These are phyloP conservation scores for Yponomeuta cagnagella DNA, from an alignment of 2,888 invertebrate genomes.

Conservation along the genomic window DNA sequence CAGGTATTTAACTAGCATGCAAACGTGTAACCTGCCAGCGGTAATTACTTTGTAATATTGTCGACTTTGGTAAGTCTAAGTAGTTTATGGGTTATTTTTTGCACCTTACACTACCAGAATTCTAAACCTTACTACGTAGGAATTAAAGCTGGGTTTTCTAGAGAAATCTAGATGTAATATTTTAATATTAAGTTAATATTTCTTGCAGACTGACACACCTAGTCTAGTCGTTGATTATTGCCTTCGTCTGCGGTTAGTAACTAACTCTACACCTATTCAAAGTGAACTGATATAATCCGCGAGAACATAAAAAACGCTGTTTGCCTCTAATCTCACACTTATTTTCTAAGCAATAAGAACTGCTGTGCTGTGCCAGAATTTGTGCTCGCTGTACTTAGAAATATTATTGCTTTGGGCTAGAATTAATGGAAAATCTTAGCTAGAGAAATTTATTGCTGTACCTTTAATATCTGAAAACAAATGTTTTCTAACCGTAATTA, in stretches of 20 bases:
- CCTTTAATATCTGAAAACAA: too few relatives aligned
- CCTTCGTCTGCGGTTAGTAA: neutral
- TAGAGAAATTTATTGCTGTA: too few relatives aligned
- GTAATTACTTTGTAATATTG: too few relatives aligned
- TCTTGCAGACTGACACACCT: slow-evolving; percentile 21
- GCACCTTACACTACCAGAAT: neutral
- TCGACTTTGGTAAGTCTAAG: neutral
- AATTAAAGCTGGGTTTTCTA: neutral
- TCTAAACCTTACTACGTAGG: neutral
- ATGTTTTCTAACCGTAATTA: neutral
- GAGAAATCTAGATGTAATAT: neutral
- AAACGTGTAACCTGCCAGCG: neutral
- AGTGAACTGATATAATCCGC: too few relatives aligned
- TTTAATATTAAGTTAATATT: too few relatives aligned
- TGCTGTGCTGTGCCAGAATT: too few relatives aligned
- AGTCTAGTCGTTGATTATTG: slow-evolving; percentile 17
- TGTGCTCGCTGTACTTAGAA: too few relatives aligned
- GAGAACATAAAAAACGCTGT: too few relatives aligned
- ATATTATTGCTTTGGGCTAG: too few relatives aligned
- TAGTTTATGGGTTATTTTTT: neutral
- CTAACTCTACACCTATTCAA: neutral
- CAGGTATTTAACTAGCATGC: neutral
- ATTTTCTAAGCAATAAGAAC: too few relatives aligned
- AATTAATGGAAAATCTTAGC: too few relatives aligned
- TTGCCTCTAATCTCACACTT: too few relatives aligned